Evolutionary conservation across 53 echinoderm and acorn worm species (phyloP).

Genomic region (Holothuria scabra): DNA sequence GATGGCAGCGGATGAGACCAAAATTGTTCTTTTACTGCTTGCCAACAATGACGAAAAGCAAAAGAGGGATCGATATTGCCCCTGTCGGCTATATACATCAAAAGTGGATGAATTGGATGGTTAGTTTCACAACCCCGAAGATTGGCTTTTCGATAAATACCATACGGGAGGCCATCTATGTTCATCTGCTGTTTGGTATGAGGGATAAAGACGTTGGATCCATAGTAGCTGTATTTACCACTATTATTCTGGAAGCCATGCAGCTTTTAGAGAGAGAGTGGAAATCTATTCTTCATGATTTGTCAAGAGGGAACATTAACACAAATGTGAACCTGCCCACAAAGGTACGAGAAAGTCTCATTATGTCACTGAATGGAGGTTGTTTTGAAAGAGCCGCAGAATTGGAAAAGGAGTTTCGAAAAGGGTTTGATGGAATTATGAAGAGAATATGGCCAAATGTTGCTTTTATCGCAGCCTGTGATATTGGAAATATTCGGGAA

Average conservation of each 20-base stretch:
- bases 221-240: background rate
- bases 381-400: background rate
- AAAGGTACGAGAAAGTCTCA: conserved; percentile 2
- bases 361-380: background rate
- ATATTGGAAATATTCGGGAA: background rate
- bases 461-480: background rate
- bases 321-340: background rate
- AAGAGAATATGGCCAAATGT: conserved; percentile 1
- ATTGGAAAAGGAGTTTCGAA: conserved; percentile 7
- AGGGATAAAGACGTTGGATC: background rate
- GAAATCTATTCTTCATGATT: background rate
- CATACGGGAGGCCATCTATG: conserved; percentile 1
- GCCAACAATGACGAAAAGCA: background rate
- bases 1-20: background rate
- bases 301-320: background rate
- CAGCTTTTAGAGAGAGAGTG: conserved; percentile 5
- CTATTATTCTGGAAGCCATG: conserved; percentile 7
- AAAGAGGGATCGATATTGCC: conserved; percentile 7
- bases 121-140: background rate
- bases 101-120: background rate
- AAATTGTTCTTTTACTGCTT: conserved; percentile 6
- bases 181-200: conserved; percentile 17
- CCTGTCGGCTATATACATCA: background rate
- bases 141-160: background rate
- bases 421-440: conserved; percentile 6